Conservation (phyloP, 2,888 invertebrate species). For the Elgonia sp. region DNA sequence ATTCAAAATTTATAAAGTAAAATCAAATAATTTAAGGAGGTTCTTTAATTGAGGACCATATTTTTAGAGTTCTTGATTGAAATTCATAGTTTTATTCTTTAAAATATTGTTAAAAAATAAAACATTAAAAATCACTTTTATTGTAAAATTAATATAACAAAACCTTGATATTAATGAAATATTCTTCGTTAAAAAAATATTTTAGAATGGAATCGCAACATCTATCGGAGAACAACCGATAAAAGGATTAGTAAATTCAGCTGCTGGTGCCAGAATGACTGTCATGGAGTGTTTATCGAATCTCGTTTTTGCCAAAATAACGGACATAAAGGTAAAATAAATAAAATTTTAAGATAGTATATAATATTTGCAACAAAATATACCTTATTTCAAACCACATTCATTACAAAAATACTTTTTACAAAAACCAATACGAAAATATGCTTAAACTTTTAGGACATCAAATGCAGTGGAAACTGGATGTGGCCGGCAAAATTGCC, state of each 20-base stretch:
- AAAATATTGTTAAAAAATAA: too few relatives aligned
- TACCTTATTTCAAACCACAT: too few relatives aligned
- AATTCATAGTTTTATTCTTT: too few relatives aligned
- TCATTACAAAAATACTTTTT: too few relatives aligned
- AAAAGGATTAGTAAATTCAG: conserved; percentile 94
- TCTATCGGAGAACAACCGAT: conserved; percentile 99
- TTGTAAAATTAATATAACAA: too few relatives aligned
- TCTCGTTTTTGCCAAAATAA: conserved; percentile 92
- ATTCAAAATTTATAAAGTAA: too few relatives aligned
- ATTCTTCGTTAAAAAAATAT: conserved; percentile 17
- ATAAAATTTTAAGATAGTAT: not conserved
- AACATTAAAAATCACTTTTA: too few relatives aligned
- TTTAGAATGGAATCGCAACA: conserved; percentile 93
- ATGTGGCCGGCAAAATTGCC: conserved; percentile 99
- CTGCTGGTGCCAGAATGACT: conserved; percentile 96
- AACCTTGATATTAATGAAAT: too few relatives aligned
- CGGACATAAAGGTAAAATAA: conserved; percentile 87
- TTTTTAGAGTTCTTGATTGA: too few relatives aligned
- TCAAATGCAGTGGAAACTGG: conserved; percentile 99
- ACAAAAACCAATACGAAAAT: too few relatives aligned
- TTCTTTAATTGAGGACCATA: too few relatives aligned
- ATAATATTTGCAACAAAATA: not conserved
- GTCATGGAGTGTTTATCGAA: conserved; percentile 98
- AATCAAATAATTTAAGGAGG: too few relatives aligned
- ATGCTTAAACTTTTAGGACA: conserved; percentile 89